Evolutionary conservation across 1,140 invertebrate genomes (phyloP).

Genomic region (Lasaia peninsularis): DNA sequence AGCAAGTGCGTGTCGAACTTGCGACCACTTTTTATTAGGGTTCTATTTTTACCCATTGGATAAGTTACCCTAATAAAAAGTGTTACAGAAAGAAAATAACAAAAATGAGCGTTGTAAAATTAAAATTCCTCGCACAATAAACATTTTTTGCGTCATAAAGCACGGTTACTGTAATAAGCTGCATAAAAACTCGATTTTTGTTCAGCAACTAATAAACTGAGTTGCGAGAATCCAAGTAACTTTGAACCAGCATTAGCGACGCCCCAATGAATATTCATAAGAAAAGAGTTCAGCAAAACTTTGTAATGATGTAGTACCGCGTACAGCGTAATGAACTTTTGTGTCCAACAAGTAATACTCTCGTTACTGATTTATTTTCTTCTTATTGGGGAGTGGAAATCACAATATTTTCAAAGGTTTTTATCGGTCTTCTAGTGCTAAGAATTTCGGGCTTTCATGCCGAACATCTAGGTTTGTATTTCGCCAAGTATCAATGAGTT

Average conservation of each 20-base stretch:
- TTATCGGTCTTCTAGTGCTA: too few species aligned
- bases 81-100: background rate
- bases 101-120: background rate
- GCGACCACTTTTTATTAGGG: too few species aligned
- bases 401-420: too few species aligned
- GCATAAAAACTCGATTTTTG: slow-evolving; percentile 9
- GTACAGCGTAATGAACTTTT: slow-evolving; percentile 9
- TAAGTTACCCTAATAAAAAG: too few species aligned
- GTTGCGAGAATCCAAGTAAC: slow-evolving; percentile 25
- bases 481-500: too few species aligned
- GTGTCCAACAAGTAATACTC: background rate
- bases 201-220: slow-evolving; percentile 15
- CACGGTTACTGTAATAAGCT: slow-evolving; percentile 2
- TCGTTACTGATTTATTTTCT: too few species aligned
- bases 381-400: too few species aligned
- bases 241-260: slow-evolving; percentile 28
- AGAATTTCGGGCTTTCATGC: too few species aligned
- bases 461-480: too few species aligned
- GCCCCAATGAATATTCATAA: slow-evolving; percentile 31
- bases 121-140: background rate
- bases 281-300: slow-evolving; percentile 29
- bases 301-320: slow-evolving; percentile 28
- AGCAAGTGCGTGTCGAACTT: too few species aligned
- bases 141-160: background rate
- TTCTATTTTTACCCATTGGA: too few species aligned